Conservation (phyloP, 92 coral and sea anemone genomes). For the Porites divaricata region DNA sequence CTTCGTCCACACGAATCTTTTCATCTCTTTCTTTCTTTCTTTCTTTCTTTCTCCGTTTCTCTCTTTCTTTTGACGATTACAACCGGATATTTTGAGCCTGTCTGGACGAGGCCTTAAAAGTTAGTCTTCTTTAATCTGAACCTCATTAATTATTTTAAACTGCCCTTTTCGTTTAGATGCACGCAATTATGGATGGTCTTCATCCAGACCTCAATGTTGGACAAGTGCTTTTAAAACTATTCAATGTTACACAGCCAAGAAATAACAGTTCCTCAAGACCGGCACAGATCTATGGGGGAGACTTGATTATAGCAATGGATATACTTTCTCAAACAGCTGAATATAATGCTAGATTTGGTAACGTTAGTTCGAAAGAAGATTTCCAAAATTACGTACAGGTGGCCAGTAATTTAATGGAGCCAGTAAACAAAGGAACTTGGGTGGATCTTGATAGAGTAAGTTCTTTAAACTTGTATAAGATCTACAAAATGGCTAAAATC, state of each 20-base stretch:
- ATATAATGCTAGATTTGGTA: constrained; percentile 40
- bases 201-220: constrained; percentile 43
- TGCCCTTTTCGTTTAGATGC: constrained; percentile 25
- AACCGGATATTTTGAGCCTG: too few species aligned
- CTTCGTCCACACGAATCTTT: too few species aligned
- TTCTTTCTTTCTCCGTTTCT: too few species aligned
- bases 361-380: constrained; percentile 37
- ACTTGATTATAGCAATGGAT: constrained; percentile 48
- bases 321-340: constrained; percentile 51
- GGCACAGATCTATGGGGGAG: constrained; percentile 54
- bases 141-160: too few species aligned
- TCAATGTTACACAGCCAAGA: neutral
- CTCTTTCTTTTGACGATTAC: too few species aligned
- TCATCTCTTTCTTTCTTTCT: too few species aligned
- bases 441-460: constrained; percentile 45
- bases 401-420: constrained; percentile 63
- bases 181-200: constrained; percentile 55
- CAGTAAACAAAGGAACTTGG: constrained; percentile 51
- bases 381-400: constrained; percentile 55
- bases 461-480: too few species aligned
- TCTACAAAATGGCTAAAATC: too few species aligned
- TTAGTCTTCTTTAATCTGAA: too few species aligned
- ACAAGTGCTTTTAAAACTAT: constrained; percentile 35
- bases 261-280: constrained; percentile 27
- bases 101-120: neutral